These are phyloP conservation scores for Latrodectus geometricus DNA, from an alignment of 1,140 invertebrate genomes.

Conservation along the genomic window DNA sequence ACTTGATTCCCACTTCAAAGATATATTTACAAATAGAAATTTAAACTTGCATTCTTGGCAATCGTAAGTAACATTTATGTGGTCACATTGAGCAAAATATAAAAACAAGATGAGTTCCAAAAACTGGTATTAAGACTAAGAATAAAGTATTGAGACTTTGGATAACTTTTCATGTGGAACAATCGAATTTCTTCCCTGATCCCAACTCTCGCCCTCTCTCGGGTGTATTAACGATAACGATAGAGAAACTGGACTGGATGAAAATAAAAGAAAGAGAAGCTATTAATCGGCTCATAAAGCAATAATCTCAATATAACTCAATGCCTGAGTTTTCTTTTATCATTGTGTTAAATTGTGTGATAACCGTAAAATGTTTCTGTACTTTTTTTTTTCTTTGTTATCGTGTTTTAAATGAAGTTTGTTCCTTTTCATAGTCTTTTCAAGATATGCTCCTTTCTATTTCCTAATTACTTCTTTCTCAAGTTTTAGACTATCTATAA, in stretches of 20 bases:
- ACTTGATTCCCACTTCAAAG: too few relatives aligned
- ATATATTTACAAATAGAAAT: too few relatives aligned
- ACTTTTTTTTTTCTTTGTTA: neutral
- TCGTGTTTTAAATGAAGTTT: neutral
- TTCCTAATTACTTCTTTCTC: too few relatives aligned
- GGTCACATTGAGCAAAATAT: too few relatives aligned
- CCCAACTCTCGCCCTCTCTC: neutral
- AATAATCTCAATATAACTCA: neutral
- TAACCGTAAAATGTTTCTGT: neutral
- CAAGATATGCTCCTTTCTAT: neutral
- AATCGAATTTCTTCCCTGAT: conserved; percentile 1
- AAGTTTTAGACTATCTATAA: too few relatives aligned
- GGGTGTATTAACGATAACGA: conserved; percentile 35
- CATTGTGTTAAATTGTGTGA: neutral
- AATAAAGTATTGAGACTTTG: neutral
- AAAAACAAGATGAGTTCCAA: too few relatives aligned
- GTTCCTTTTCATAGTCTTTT: neutral
- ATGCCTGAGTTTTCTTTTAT: neutral
- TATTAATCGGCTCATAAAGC: conserved; percentile 25
- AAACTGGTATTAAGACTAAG: neutral
- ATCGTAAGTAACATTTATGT: too few relatives aligned
- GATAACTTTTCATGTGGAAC: conserved; percentile 11
- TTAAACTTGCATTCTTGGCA: too few relatives aligned
- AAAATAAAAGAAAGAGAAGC: neutral
- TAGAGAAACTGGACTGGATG: neutral